Conservation (phyloP, 1,140 invertebrate species). For the Theocolax elegans region DNA sequence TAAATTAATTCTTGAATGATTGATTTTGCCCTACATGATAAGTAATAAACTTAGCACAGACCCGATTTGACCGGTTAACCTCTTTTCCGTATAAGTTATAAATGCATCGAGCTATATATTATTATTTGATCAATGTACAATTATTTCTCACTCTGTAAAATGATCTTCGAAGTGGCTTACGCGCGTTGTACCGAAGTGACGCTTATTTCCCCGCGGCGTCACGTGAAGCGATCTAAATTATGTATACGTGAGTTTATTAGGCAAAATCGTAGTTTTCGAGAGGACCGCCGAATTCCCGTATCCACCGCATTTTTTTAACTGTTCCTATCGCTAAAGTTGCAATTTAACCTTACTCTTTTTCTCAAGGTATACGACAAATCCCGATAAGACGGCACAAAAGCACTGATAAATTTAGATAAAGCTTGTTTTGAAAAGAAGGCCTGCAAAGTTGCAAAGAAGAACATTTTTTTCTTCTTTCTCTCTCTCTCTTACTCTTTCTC, state of each 20-base stretch:
- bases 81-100: background rate
- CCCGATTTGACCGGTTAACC: background rate
- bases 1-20: background rate
- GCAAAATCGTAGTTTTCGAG: no score
- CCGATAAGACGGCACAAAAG: conserved; percentile 52
- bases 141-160: no score
- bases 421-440: conserved; percentile 52
- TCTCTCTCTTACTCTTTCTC: background rate
- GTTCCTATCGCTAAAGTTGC: conserved; percentile 28
- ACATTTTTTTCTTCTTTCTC: background rate
- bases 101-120: no score
- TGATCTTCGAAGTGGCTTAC: no score
- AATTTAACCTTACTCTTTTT: conserved; percentile 35
- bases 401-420: conserved; percentile 62
- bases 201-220: no score
- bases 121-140: background rate
- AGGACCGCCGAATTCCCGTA: no score
- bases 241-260: no score
- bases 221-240: no score
- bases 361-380: conserved; percentile 50
- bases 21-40: background rate
- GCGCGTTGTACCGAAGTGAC: no score
- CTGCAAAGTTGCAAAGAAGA: conserved; percentile 46
- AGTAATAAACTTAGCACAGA: background rate
- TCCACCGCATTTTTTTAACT: no score